These are phyloP conservation scores for Volucella inflata DNA, from an alignment of 2,888 invertebrate genomes.

Conservation along the genomic window DNA sequence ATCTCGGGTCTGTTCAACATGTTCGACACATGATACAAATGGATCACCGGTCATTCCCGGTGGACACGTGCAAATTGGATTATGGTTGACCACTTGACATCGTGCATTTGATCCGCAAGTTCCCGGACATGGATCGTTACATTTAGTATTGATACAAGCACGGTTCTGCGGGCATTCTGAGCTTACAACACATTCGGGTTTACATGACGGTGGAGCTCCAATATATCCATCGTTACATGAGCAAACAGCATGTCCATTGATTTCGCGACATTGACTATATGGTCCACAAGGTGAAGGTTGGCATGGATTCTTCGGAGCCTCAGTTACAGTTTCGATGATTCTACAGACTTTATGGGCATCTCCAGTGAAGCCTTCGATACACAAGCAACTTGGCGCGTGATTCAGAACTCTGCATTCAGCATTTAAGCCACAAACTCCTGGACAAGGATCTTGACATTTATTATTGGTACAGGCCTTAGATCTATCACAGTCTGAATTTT, in stretches of 20 bases:
- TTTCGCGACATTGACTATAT: constrained; percentile 87
- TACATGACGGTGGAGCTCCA: constrained; percentile 87
- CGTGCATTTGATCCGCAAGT: constrained; percentile 87
- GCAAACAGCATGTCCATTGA: constrained; percentile 87
- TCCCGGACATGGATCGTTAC: constrained; percentile 87
- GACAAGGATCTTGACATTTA: constrained; percentile 91
- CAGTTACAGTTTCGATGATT: constrained; percentile 79
- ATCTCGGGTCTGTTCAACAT: constrained; percentile 82
- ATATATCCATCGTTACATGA: constrained; percentile 86
- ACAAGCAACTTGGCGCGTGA: constrained; percentile 91
- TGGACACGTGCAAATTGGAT: constrained; percentile 88
- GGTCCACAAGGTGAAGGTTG: constrained; percentile 88
- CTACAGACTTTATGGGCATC: constrained; percentile 88
- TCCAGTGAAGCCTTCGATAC: constrained; percentile 89
- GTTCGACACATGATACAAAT: constrained; percentile 85
- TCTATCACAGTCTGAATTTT: constrained; percentile 90
- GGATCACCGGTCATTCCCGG: constrained; percentile 88
- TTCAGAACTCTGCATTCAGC: constrained; percentile 90
- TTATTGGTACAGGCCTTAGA: constrained; percentile 90
- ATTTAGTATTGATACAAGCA: constrained; percentile 87
- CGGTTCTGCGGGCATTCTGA: constrained; percentile 88
- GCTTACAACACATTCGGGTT: constrained; percentile 88
- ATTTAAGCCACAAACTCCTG: constrained; percentile 90
- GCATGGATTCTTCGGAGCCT: constrained; percentile 84
- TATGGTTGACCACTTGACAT: constrained; percentile 88